Evolutionary conservation across 2,888 invertebrate genomes (phyloP).

Genomic region (Sepioteuthis lessoniana): DNA sequence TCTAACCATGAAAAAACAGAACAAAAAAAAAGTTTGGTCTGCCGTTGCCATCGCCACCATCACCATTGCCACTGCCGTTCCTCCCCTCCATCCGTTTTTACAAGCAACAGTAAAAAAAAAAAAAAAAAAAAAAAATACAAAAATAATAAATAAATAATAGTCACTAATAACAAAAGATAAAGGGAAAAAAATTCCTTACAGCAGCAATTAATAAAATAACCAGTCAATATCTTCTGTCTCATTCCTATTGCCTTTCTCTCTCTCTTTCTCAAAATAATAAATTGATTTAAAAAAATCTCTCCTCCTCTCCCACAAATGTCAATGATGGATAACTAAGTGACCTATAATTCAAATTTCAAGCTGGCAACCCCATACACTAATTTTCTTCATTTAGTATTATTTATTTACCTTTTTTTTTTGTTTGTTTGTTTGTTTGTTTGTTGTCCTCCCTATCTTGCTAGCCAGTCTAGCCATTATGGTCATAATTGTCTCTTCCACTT

Average conservation of each 20-base stretch:
- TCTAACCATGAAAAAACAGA: not conserved
- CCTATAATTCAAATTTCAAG: not conserved
- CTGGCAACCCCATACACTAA: not conserved
- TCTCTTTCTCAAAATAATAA: not conserved
- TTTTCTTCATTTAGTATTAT: not conserved
- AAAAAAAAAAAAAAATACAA: not conserved
- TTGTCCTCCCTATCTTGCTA: too few species aligned
- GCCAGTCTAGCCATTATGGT: not conserved
- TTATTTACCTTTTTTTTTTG: not conserved
- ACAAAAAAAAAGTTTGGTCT: not conserved
- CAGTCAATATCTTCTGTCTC: conserved; percentile 9
- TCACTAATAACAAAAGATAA: not conserved
- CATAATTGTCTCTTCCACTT: not conserved
- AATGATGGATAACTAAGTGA: not conserved
- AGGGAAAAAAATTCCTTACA: not conserved
- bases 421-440: not conserved
- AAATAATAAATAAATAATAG: too few species aligned
- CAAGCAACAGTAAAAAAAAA: not conserved
- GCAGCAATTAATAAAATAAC: conserved; percentile 17
- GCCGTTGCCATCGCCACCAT: not conserved
- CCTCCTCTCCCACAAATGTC: not conserved
- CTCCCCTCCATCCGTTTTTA: not conserved
- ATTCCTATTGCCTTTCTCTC: not conserved
- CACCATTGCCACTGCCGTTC: not conserved
- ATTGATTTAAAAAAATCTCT: not conserved